These are phyloP conservation scores for Nesogale talazaci DNA, from an alignment of 2,113 vertebrate species.

Conservation along the genomic window DNA sequence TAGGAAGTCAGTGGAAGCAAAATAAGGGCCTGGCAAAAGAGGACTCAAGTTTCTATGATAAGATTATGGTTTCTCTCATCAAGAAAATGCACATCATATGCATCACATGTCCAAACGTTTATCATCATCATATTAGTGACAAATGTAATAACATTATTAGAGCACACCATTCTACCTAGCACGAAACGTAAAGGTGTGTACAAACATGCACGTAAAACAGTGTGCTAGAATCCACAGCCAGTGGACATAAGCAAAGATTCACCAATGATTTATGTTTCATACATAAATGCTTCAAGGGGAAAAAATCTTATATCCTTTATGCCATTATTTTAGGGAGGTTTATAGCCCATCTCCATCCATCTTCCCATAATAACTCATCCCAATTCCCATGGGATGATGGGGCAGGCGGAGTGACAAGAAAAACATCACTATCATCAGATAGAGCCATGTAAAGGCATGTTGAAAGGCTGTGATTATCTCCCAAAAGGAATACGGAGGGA, in stretches of 20 bases:
- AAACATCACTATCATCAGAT: background rate
- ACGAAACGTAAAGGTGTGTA: background rate
- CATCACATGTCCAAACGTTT: conserved; percentile 60
- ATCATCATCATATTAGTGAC: conserved; percentile 45
- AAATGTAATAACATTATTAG: background rate
- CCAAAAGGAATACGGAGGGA: background rate
- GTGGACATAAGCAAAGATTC: background rate
- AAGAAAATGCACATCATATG: conserved; percentile 51
- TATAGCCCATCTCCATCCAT: background rate
- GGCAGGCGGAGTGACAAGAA: background rate
- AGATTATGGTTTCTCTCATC: conserved; percentile 57
- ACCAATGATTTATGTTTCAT: background rate
- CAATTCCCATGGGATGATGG: background rate
- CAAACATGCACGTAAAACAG: background rate
- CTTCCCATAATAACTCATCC: background rate
- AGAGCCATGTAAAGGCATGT: background rate
- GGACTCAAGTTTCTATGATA: conserved; percentile 31
- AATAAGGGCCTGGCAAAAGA: conserved; percentile 71
- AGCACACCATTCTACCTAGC: background rate
- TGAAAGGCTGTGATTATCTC: background rate
- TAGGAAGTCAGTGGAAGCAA: conserved; percentile 73
- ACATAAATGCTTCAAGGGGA: background rate
- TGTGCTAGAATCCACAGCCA: background rate
- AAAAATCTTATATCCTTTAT: background rate
- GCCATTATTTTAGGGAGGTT: background rate